Percentiles rank a stretch among this genome's conserved stretches.
Conservation (phyloP, 30 jellyfish, hydroid and myxozoan genomes). For the Haliclystus octoradiatus region DNA sequence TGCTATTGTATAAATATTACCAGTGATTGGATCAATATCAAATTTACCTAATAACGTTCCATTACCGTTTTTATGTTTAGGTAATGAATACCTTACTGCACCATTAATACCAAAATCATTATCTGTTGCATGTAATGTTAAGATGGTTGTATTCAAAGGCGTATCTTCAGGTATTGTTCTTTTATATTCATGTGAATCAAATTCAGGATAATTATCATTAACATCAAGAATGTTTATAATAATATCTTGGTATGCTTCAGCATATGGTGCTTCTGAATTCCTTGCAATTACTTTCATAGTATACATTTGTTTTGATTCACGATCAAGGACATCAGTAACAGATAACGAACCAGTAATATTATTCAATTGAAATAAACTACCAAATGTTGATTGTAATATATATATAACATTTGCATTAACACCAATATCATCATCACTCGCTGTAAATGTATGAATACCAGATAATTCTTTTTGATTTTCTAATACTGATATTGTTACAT, state of each 20-base stretch:
- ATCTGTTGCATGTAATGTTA: conserved; percentile 57
- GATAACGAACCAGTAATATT: conserved; percentile 48
- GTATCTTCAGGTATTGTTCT: conserved; percentile 48
- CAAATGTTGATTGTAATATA: conserved; percentile 1
- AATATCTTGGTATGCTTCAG: conserved; percentile 52
- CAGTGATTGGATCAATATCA: conserved; percentile 48
- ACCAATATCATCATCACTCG: conserved; percentile 73
- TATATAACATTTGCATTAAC: conserved; percentile 39
- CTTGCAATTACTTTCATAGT: conserved; percentile 42
- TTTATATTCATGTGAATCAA: conserved; percentile 28
- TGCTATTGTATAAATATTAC: conserved; percentile 36
- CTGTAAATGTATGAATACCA: conserved; percentile 56
- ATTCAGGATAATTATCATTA: conserved; percentile 69
- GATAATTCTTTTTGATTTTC: conserved; percentile 44
- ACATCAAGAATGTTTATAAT: conserved; percentile 58
- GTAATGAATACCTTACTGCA: conserved; percentile 20
- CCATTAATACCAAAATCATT: conserved; percentile 70
- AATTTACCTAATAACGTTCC: conserved; percentile 20
- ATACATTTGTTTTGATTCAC: conserved; percentile 49
- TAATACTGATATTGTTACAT: conserved; percentile 30
- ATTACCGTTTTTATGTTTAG: background rate
- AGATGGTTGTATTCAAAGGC: conserved; percentile 37
- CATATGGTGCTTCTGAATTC: conserved; percentile 66
- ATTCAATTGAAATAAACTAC: conserved; percentile 17
- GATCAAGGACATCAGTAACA: conserved; percentile 41